Evolutionary conservation across 2,888 invertebrate genomes (phyloP), one percentile per base, ranked within the genome.

Genomic region (Rhabditoides inermis): DNA sequence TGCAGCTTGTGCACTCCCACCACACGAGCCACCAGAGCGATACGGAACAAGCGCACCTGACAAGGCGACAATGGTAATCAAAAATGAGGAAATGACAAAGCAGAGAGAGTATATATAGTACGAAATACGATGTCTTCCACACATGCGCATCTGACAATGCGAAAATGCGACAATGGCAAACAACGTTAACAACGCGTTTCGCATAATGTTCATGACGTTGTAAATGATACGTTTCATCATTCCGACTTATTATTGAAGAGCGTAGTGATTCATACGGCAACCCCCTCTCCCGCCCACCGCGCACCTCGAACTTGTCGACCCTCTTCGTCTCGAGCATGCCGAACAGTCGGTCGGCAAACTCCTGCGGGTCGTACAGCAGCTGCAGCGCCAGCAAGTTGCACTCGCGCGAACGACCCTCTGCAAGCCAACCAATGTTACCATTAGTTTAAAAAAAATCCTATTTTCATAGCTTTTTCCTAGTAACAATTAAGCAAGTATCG

Each of bases 361-460:
- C 65, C 50, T 98, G 95, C 7, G 98, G 91, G 80, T 98, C 95
- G 77, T 95, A 89, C 35, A 98, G 83, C 23, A 92, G 81, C 79
- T 94, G 92, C 37, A 98, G 82, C 1, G 94, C 95, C 51, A 92
- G 91, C 77, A 94, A 91, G 80, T 92, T 92, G 73, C 75, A 75
- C 47, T 67, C 65, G 44, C 65, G 62, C 25, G 55, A 54, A 36
- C 63, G 47, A 18, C 60, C 62, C 53, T 72, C 72, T 61, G 46
- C 18, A 45, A 49, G 49, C 26, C n/a, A n/a, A n/a, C n/a, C n/a
- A n/a, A n/a, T n/a, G 15, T 32, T 32, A 12, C 15, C 15, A 10
- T 32, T 32, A n/a, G n/a, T 32, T 32, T 32, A 12, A 12, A 15
- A 15, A 12, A 12, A 32, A n/a, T n/a, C n/a, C n/a, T n/a, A n/a